Evolutionary conservation across 1,140 invertebrate species (phyloP).

Genomic region (Drosophila neocordata): DNA sequence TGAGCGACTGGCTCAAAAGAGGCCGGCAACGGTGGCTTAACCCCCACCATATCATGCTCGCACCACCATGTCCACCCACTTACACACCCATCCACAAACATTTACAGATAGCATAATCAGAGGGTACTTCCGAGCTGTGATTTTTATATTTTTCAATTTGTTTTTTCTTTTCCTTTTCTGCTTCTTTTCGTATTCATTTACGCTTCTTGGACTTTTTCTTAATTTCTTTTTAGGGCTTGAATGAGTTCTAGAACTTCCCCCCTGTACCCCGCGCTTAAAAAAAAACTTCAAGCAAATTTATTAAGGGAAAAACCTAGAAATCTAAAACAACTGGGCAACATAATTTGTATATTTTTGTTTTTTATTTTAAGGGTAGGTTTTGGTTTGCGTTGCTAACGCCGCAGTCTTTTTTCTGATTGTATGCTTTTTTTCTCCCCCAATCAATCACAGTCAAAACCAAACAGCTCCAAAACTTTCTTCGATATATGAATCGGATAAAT

Average conservation of each 20-base stretch:
- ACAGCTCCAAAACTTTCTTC: background rate
- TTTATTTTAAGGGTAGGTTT: conserved; percentile 56
- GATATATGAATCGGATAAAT: background rate
- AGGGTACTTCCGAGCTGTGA: conserved; percentile 79
- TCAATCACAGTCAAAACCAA: conserved; percentile 70
- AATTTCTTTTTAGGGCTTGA: conserved; percentile 79
- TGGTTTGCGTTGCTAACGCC: conserved; percentile 36
- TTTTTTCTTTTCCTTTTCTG: conserved; percentile 36
- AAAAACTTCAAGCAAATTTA: conserved; percentile 66
- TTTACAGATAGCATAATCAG: conserved; percentile 76
- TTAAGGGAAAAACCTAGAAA: conserved; percentile 76
- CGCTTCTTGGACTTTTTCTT: conserved; percentile 59
- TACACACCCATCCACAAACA: conserved; percentile 33
- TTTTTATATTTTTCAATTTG: conserved; percentile 81
- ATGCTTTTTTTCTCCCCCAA: conserved; percentile 18
- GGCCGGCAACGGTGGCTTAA: conserved; percentile 43
- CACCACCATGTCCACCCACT: background rate
- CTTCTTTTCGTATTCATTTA: conserved; percentile 27
- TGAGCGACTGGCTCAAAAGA: conserved; percentile 29
- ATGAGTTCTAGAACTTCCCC: conserved; percentile 50
- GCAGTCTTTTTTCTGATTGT: conserved; percentile 62
- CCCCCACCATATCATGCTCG: background rate
- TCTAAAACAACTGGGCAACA: conserved; percentile 76
- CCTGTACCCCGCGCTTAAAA: conserved; percentile 18
- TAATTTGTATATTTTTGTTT: conserved; percentile 64